These are phyloP conservation scores for Hystrix brachyura DNA, from an alignment of 2,113 vertebrate genomes.

Conservation along the genomic window DNA sequence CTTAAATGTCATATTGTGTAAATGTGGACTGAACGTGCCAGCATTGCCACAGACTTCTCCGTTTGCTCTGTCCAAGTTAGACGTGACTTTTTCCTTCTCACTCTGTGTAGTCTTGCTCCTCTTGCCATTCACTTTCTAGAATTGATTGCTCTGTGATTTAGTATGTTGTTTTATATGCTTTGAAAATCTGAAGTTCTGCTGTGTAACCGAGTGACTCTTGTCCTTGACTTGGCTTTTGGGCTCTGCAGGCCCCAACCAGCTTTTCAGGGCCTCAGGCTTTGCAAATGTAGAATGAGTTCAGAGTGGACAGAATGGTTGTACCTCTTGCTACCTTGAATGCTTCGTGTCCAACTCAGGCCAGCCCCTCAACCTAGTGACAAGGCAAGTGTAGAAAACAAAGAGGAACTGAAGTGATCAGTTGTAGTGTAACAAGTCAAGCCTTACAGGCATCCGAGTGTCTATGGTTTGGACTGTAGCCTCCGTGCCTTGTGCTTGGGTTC, in stretches of 20 bases:
- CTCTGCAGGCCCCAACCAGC: not conserved
- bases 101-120: not conserved
- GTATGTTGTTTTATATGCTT: not conserved
- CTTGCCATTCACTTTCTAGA: not conserved
- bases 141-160: not conserved
- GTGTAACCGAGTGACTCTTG: not conserved
- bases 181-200: not conserved
- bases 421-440: not conserved
- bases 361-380: not conserved
- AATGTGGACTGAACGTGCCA: not conserved
- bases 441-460: not conserved
- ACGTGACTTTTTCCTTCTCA: not conserved
- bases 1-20: conserved; percentile 21
- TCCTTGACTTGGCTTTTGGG: not conserved
- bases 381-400: not conserved
- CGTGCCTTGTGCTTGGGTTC: not conserved
- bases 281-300: not conserved
- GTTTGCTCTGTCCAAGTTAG: not conserved
- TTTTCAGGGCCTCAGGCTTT: not conserved
- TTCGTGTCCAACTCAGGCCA: not conserved
- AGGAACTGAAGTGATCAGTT: not conserved
- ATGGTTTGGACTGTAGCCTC: not conserved
- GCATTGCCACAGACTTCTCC: not conserved
- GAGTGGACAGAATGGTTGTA: not conserved
- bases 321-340: not conserved